Evolutionary conservation across 2,888 invertebrate species (phyloP), one percentile per base, ranked within the genome.

Genomic region (Trachelus tabidus): DNA sequence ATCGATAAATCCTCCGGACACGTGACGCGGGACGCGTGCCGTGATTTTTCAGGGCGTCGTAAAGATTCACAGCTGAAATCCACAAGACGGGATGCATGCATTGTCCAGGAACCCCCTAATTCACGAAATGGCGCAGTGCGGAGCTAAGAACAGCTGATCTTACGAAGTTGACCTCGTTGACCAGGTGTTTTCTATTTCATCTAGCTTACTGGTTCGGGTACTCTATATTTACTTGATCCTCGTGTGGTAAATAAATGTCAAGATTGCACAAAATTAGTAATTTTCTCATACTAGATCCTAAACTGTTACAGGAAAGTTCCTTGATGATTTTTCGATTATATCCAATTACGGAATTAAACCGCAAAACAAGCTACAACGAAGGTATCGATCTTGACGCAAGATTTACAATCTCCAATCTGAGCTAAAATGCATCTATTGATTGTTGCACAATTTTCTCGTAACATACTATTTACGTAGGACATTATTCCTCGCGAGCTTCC

Each of bases 21-120:
- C 88, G 87, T 87, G 90, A 88, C 84, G 85, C 81, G 81, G 81
- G 89, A 87, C 90, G 85, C 90, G 91, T 89, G 91, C 90, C 91
- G 79, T 79, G 86, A 87, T 87, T 89, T 86, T 82, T 85, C 34
- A 12, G 56, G 56, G 56, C 23, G 23, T 33, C 71, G 71, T 34
- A 34, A 71, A 30, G 71, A 33, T 23, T 56, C 34, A 4, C 71
- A 12, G 33, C 71, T 56, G 56, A 56, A 30, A 34, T 33, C 37
- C 34, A 37, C 34, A 35, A 74, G 74, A 34, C 31, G 74, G 35
- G 74, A 74, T 69, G 76, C 77, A 73, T 77, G 37, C 71, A 71
- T 71, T 71, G 71, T 71, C 34, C 31, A 71, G 71, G 30, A 30
- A 31, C 71, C 71, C 71, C 71, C 30, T 56, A 23, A 23, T 23